Conservation (phyloP, 1,140 invertebrate species). For the Dendrolimus kikuchii region DNA sequence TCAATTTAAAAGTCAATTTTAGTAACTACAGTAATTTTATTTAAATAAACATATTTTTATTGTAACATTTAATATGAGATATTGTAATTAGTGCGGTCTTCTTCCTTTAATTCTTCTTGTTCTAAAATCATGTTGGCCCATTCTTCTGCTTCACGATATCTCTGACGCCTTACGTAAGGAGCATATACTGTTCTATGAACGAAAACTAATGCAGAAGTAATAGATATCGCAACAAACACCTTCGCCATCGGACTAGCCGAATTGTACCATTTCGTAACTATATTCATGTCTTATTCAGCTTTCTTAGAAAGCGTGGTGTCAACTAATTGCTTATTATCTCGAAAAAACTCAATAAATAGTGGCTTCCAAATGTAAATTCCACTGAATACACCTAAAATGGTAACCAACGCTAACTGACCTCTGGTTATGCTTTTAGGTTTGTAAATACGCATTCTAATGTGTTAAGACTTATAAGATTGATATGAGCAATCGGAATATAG, state of each 20-base stretch:
- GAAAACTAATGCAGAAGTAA: slow-evolving; percentile 35
- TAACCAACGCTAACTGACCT: slow-evolving; percentile 50
- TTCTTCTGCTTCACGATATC: slow-evolving; percentile 35
- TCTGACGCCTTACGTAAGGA: slow-evolving; percentile 34
- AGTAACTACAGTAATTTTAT: slow-evolving; percentile 7
- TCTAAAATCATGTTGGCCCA: slow-evolving; percentile 52
- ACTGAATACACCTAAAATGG: slow-evolving; percentile 56
- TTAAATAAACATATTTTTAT: slow-evolving; percentile 6
- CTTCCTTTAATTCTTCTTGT: slow-evolving; percentile 37
- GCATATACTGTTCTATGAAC: slow-evolving; percentile 29
- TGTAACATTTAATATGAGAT: slow-evolving; percentile 15
- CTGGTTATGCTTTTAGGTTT: slow-evolving; percentile 49
- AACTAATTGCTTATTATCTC: slow-evolving; percentile 20
- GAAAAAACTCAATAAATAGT: slow-evolving; percentile 43
- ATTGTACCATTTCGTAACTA: slow-evolving; percentile 22
- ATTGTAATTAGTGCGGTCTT: slow-evolving; percentile 12
- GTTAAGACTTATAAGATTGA: neutral
- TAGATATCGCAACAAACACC: slow-evolving; percentile 41
- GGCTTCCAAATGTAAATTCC: slow-evolving; percentile 70
- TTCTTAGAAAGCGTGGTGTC: slow-evolving; percentile 15
- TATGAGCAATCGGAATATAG: too few species aligned
- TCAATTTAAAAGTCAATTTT: neutral
- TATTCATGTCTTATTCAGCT: slow-evolving; percentile 28
- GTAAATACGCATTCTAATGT: slow-evolving; percentile 41
- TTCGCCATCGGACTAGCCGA: slow-evolving; percentile 46